phyloP scores from a whole-genome alignment of 2,113 vertebrate species.

The Ageneiosus marmoratus region DNA sequence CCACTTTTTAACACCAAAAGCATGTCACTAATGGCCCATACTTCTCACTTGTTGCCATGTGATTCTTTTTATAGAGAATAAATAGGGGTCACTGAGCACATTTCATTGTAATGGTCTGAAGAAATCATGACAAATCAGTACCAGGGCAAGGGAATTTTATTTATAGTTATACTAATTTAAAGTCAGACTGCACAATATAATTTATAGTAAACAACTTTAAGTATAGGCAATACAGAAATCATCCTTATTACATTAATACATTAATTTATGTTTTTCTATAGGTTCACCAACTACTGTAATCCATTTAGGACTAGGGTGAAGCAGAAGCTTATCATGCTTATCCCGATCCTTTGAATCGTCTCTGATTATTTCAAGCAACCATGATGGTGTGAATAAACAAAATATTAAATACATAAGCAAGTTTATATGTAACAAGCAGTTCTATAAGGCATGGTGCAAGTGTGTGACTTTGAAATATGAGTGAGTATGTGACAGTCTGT shows the following conservation, averaged over 20 bases:
- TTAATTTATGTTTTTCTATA: not conserved
- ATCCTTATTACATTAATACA: not conserved
- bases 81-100: not conserved
- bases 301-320: not conserved
- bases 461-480: not conserved
- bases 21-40: not conserved
- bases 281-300: not conserved
- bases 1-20: constrained; percentile 5
- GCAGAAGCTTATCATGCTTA: not conserved
- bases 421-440: not conserved
- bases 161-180: not conserved
- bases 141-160: not conserved
- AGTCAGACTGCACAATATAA: not conserved
- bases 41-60: not conserved
- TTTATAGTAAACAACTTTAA: not conserved
- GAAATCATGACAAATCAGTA: not conserved
- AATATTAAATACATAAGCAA: not conserved
- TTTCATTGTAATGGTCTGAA: not conserved
- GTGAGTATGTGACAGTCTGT: not conserved
- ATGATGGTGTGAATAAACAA: not conserved
- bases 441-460: not conserved
- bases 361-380: not conserved
- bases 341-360: not conserved
- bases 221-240: not conserved
- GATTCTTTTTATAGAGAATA: not conserved